A percentile compares a stretch with the other conserved stretches of the same genome.
These are phyloP conservation scores for Papilio dardanus DNA, from an alignment of 1,140 invertebrate species.

Conservation along the genomic window DNA sequence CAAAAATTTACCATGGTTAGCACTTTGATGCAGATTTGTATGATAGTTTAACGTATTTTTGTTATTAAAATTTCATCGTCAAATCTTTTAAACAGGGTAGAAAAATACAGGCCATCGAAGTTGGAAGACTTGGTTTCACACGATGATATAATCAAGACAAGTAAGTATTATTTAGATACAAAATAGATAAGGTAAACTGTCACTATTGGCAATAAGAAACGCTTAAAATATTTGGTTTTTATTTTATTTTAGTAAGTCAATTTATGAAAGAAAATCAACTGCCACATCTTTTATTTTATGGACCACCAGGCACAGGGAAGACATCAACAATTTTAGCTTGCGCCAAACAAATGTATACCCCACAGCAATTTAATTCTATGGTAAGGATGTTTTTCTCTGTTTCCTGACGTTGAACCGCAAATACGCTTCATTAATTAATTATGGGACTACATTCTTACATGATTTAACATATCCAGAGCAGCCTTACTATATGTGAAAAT, in stretches of 20 bases:
- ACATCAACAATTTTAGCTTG: constrained; percentile 99
- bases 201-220: neutral
- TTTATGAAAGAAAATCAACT: constrained; percentile 96
- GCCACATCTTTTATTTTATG: constrained; percentile 99
- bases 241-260: constrained; percentile 91
- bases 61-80: neutral
- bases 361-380: constrained; percentile 95
- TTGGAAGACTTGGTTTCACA: constrained; percentile 98
- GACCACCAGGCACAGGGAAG: constrained; percentile 99
- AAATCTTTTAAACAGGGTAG: constrained; percentile 89
- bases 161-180: constrained; percentile 84
- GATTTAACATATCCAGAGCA: neutral
- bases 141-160: constrained; percentile 97
- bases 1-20: constrained; percentile 83
- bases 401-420: neutral
- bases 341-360: constrained; percentile 95
- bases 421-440: neutral
- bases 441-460: neutral
- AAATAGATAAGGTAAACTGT: neutral
- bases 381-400: constrained; percentile 79
- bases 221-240: no score
- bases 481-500: neutral
- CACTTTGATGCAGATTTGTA: constrained; percentile 26
- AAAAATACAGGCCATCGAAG: constrained; percentile 97
- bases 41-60: no score